Evolutionary conservation across 1,140 invertebrate genomes (phyloP).

Genomic region (Dysdera silvatica): DNA sequence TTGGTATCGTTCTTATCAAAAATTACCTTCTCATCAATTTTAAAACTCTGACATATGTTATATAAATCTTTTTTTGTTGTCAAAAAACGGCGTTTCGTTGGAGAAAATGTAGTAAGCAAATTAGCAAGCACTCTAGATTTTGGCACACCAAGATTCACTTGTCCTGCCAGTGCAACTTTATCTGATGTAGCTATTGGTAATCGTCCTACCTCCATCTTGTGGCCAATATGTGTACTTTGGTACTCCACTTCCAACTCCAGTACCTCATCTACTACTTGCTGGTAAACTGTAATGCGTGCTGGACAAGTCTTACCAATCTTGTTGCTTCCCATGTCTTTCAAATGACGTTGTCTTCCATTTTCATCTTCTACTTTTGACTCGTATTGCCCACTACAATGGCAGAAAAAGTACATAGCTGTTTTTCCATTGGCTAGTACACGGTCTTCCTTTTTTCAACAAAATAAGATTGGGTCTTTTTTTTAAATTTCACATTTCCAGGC

Average conservation of each 20-base stretch:
- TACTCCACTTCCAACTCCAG: not conserved
- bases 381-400: no score
- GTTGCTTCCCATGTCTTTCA: not conserved
- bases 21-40: not conserved
- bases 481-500: no score
- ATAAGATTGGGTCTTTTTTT: no score
- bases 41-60: not conserved
- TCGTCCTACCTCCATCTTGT: not conserved
- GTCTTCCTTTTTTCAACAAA: no score
- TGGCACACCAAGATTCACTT: not conserved
- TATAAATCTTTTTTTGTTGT: not conserved
- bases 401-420: no score
- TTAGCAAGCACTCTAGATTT: not conserved
- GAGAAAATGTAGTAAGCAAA: not conserved
- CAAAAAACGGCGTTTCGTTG: not conserved
- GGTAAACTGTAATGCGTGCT: not conserved
- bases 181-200: not conserved
- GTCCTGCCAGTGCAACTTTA: not conserved
- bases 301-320: not conserved
- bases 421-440: no score
- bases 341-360: not conserved
- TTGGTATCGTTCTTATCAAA: not conserved
- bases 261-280: not conserved
- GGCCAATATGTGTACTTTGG: not conserved
- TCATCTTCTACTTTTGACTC: no score